Evolutionary conservation across 2,113 vertebrate species (phyloP), one percentile per base, ranked within the genome.

Genomic region (Grammomys surdaster): DNA sequence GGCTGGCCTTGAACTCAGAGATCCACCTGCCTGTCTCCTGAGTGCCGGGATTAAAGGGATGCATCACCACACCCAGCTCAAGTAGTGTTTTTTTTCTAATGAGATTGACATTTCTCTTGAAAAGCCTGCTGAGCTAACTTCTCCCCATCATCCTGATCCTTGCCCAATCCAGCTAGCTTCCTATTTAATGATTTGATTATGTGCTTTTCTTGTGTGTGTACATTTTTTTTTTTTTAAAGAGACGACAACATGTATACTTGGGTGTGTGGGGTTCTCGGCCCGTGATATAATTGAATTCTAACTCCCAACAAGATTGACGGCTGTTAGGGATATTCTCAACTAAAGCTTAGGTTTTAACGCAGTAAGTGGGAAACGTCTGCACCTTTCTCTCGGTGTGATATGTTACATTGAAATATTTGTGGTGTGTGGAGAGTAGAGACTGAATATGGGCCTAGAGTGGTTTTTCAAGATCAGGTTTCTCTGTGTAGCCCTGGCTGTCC

Each of bases 41-140:
- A 69, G 67, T 33, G 67, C 31, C 16, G 67, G 67, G 31, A 69
- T 16, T 69, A 33, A 33, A 36, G 28, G 31, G 6, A 33, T 69
- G 67, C 67, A 28, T 28, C 31, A 36, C 31, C 67, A 69, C 13
- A 6, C 1, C 67, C 28, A 36, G 67, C 5, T 28, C 28, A 69
- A 96, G 73, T 96, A 90, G 19, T 76, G 22, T 14, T 24, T 84
- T 95, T 82, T 95, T 84, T 73, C 89, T 97, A 88, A 56, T 81
- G 48, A 90, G 51, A 60, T 96, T 96, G 78, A 91, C 93, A 81
- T 89, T 96, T 90, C 75, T 89, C 48, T 90, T 88, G 40, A 90
- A 36, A 97, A 90, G 76, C 91, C 36, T 77, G 22, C 58, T 70
- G 69, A 90, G 69, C 88, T 76, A 63, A 90, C 51, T 24, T 90